Evolutionary conservation across 2,888 invertebrate genomes (phyloP).

Genomic region (Polyommatus icarus): DNA sequence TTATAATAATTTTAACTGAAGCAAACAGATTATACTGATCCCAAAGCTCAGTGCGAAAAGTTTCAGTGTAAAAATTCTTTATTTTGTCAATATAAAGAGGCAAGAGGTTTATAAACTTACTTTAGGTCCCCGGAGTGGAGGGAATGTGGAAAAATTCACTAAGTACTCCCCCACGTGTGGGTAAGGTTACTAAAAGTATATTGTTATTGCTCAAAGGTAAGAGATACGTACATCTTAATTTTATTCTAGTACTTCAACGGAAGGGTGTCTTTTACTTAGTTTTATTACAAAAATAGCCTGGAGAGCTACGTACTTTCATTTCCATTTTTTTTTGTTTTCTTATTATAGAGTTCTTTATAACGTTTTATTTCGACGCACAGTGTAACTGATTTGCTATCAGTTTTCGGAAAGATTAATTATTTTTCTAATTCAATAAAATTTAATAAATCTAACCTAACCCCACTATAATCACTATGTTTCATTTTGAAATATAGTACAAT

Average conservation of each 20-base stretch:
- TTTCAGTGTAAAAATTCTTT: not conserved
- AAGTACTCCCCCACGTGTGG: not conserved
- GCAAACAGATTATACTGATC: no score
- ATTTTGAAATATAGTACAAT: no score
- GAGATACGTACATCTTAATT: not conserved
- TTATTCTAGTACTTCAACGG: not conserved
- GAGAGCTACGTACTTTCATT: not conserved
- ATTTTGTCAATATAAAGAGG: not conserved
- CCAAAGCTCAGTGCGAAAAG: not conserved
- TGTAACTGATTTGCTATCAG: no score
- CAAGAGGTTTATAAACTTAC: not conserved
- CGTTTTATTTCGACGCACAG: no score
- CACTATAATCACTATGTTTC: no score
- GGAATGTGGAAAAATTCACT: not conserved
- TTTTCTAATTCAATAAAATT: no score
- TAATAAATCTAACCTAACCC: no score
- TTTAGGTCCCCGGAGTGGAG: not conserved
- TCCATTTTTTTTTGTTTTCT: not conserved
- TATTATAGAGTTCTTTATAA: no score
- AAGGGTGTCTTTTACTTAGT: not conserved
- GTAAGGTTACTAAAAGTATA: conserved; percentile 12
- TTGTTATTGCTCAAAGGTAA: conserved; percentile 5
- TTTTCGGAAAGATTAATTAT: no score
- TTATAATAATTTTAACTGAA: no score
- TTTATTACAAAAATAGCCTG: not conserved